phyloP scores from a whole-genome alignment of 2,888 invertebrate species.

The Alcis repandata region DNA sequence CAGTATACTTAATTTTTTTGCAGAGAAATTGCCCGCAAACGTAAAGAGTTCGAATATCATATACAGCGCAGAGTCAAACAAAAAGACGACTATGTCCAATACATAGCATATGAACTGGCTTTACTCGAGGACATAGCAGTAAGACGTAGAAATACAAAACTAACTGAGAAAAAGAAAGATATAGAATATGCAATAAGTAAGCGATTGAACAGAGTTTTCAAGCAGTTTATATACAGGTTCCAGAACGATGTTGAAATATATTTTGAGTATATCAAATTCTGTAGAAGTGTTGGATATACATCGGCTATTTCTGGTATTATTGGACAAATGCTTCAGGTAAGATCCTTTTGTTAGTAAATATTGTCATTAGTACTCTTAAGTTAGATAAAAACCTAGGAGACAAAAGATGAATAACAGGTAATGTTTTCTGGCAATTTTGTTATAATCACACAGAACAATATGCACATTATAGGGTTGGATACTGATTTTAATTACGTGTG shows the following conservation, averaged over 20 bases:
- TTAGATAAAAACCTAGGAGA: no score
- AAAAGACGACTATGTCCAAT: conserved; percentile 90
- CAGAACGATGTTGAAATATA: conserved; percentile 91
- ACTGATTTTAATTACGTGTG: no score
- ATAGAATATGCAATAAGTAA: conserved; percentile 90
- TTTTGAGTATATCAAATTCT: conserved; percentile 93
- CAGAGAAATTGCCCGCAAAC: conserved; percentile 89
- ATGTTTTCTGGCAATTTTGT: no score
- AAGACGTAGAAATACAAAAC: conserved; percentile 86
- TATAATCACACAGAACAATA: no score
- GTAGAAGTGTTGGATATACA: conserved; percentile 88
- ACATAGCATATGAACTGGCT: conserved; percentile 90
- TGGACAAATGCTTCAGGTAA: conserved; percentile 88
- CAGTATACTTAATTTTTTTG: conserved; percentile 6
- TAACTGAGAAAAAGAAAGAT: conserved; percentile 88
- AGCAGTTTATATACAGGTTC: conserved; percentile 89
- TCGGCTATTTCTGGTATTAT: conserved; percentile 86
- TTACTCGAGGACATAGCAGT: conserved; percentile 88
- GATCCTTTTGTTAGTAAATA: no score
- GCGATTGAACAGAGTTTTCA: conserved; percentile 91
- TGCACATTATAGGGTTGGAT: no score
- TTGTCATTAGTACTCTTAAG: no score
- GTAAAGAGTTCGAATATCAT: conserved; percentile 91
- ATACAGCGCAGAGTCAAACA: conserved; percentile 89
- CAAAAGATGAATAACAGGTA: no score